Evolutionary conservation across 2,888 invertebrate species (phyloP).

Genomic region (Resseliella maxima): DNA sequence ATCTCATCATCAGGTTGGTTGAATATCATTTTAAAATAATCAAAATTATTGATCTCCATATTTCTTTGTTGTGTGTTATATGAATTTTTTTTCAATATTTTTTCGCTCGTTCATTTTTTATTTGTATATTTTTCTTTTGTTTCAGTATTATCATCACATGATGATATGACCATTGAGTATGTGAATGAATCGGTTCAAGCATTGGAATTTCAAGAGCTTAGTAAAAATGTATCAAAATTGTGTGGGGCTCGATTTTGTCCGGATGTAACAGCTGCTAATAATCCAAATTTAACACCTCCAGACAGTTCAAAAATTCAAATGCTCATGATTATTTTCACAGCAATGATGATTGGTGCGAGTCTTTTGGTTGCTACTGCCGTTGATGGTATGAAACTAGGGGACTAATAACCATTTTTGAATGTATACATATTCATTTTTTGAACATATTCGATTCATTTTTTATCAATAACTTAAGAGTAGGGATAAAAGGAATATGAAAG

Average conservation of each 20-base stretch:
- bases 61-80: constrained; percentile 57
- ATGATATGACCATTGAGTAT: neutral
- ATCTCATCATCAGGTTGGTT: constrained; percentile 81
- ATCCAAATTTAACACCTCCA: constrained; percentile 79
- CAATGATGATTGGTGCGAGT: constrained; percentile 81
- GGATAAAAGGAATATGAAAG: too few relatives aligned
- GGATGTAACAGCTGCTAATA: constrained; percentile 69
- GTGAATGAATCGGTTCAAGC: neutral
- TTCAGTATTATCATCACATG: constrained; percentile 32
- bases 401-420: too few relatives aligned
- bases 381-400: too few relatives aligned
- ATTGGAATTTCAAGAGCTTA: constrained; percentile 63
- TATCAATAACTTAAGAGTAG: too few relatives aligned
- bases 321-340: constrained; percentile 83
- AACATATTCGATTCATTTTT: too few relatives aligned
- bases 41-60: constrained; percentile 57
- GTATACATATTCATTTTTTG: too few relatives aligned
- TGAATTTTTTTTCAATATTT: neutral
- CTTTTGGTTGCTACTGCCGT: constrained; percentile 81
- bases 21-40: neutral
- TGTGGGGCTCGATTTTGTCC: constrained; percentile 84
- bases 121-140: neutral
- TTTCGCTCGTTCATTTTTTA: neutral
- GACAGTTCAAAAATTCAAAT: constrained; percentile 79
- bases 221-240: constrained; percentile 70